Conservation (phyloP, 2,888 invertebrate species). For the Neria commutata region DNA sequence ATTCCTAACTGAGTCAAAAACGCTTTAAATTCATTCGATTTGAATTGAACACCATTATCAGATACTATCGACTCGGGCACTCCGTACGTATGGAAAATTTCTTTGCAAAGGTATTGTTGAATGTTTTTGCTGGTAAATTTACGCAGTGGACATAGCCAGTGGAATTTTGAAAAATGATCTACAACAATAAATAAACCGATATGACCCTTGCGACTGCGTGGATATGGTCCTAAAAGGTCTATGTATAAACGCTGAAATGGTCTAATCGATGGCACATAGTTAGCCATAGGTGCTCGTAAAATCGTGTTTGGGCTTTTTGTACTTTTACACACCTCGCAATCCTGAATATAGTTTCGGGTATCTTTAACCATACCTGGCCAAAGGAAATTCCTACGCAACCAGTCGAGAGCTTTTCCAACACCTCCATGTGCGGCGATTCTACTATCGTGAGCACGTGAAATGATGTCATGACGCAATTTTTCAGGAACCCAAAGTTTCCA, state of each 20-base stretch:
- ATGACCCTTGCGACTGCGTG: background rate
- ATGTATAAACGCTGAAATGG: slow-evolving; percentile 17
- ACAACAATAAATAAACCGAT: slow-evolving; percentile 10
- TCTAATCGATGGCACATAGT: background rate
- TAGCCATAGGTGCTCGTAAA: slow-evolving; percentile 6
- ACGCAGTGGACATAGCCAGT: slow-evolving; percentile 4
- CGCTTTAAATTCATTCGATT: slow-evolving; percentile 17
- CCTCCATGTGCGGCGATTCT: background rate
- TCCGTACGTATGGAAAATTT: slow-evolving; percentile 35
- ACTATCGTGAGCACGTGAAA: background rate
- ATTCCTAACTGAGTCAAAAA: slow-evolving; percentile 22
- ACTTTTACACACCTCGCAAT: slow-evolving; percentile 4
- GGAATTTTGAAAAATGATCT: slow-evolving; percentile 14
- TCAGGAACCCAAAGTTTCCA: slow-evolving; percentile 14
- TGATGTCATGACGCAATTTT: background rate
- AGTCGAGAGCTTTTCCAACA: slow-evolving; percentile 3
- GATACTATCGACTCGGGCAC: slow-evolving; percentile 32
- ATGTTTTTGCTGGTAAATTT: slow-evolving; percentile 5
- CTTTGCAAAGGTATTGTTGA: slow-evolving; percentile 11
- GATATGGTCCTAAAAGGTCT: slow-evolving; percentile 15
- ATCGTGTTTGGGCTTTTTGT: background rate
- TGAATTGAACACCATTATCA: slow-evolving; percentile 39
- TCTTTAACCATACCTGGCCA: slow-evolving; percentile 12
- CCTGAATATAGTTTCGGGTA: background rate
- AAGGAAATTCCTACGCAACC: slow-evolving; percentile 2